Percentiles rank a stretch among this genome's conserved stretches.
Conservation (phyloP, 2,888 invertebrate genomes). For the Rhaphigaster nebulosa region DNA sequence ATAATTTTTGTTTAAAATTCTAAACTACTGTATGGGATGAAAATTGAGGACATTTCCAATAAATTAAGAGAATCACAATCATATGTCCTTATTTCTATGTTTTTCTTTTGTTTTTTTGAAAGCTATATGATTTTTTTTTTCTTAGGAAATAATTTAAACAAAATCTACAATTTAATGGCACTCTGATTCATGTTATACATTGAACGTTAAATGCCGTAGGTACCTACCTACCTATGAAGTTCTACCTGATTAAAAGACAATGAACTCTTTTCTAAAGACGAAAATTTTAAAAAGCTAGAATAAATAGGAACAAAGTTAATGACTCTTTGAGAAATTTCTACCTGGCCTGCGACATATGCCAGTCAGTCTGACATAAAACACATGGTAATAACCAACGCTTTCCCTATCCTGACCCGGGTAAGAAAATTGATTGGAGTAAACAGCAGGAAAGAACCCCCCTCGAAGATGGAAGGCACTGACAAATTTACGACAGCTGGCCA, state of each 20-base stretch:
- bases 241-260: background rate
- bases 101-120: too few species aligned
- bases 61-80: too few species aligned
- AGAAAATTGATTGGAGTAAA: constrained; percentile 17
- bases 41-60: too few species aligned
- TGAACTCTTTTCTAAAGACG: background rate
- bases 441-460: background rate
- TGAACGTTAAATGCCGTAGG: too few species aligned
- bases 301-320: background rate
- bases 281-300: background rate
- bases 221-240: too few species aligned
- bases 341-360: background rate
- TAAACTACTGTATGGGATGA: too few species aligned
- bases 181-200: too few species aligned
- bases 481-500: constrained; percentile 13
- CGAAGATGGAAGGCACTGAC: background rate
- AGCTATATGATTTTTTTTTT: too few species aligned
- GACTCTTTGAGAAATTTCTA: background rate
- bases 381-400: background rate
- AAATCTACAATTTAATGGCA: too few species aligned
- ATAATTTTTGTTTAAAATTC: too few species aligned
- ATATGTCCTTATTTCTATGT: too few species aligned
- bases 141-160: too few species aligned
- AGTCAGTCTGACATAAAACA: background rate
- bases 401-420: background rate